Evolutionary conservation across 1,140 invertebrate species (phyloP).

Genomic region (Rhagoletis pomonella): DNA sequence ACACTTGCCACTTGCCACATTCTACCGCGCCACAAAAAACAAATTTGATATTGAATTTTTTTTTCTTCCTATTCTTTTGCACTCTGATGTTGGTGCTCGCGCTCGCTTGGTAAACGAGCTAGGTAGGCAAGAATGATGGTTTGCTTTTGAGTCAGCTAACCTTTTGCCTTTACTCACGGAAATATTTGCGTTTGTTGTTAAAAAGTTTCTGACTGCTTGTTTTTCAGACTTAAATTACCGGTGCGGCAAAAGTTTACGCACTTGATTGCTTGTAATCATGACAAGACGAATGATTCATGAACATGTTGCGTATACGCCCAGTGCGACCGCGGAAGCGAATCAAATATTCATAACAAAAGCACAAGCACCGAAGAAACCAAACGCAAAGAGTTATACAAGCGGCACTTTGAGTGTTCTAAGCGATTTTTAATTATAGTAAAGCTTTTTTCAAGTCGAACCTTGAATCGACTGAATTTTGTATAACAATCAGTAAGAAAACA

Average conservation of each 20-base stretch:
- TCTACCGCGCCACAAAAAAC: neutral
- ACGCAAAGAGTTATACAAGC: neutral
- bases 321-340: neutral
- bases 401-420: neutral
- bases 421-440: too few relatives aligned
- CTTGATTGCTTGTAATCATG: slow-evolving; percentile 41
- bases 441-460: too few relatives aligned
- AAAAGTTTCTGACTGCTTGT: neutral
- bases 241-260: slow-evolving; percentile 41
- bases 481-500: too few relatives aligned
- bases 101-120: too few relatives aligned
- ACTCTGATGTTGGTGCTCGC: too few relatives aligned
- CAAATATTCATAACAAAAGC: neutral
- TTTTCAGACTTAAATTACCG: slow-evolving; percentile 23
- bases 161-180: neutral
- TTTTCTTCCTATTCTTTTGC: too few relatives aligned
- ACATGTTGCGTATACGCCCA: neutral
- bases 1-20: slow-evolving; percentile 23
- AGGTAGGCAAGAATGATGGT: too few relatives aligned
- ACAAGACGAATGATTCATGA: slow-evolving; percentile 24
- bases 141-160: neutral
- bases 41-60: slow-evolving; percentile 18
- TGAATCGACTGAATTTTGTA: too few relatives aligned
- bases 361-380: neutral
- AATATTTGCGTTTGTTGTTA: slow-evolving; percentile 27